A percentile compares a stretch with the other conserved stretches of the same genome.
Conservation (phyloP, 2,888 invertebrate genomes). For the Gisinianus flammeolus region DNA sequence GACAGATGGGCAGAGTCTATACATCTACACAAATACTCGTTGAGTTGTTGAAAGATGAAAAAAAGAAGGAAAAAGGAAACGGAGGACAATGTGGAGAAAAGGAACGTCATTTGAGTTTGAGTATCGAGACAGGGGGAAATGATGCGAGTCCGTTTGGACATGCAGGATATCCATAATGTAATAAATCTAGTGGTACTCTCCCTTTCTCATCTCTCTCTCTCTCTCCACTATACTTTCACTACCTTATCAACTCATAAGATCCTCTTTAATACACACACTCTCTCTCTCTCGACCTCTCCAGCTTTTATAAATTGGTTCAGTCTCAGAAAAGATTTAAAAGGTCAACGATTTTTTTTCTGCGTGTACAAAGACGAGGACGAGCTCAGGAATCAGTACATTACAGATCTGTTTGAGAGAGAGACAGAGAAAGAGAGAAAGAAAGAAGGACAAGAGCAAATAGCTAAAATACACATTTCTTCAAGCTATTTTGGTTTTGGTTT, state of each 20-base stretch:
- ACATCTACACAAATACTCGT: not conserved
- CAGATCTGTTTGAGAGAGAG: too few relatives aligned
- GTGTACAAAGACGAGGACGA: too few relatives aligned
- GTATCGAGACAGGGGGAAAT: slow-evolving; percentile 21
- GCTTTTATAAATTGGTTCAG: slow-evolving; percentile 14
- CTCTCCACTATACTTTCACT: not conserved
- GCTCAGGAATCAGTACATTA: too few relatives aligned
- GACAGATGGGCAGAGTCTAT: not conserved
- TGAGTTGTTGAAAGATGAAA: not conserved
- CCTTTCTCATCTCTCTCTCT: not conserved
- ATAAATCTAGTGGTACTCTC: slow-evolving; percentile 15
- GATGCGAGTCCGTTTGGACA: slow-evolving; percentile 23
- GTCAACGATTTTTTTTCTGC: too few relatives aligned
- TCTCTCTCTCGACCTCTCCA: not conserved
- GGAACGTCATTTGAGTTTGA: not conserved
- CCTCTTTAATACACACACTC: not conserved
- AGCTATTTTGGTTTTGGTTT: too few relatives aligned
- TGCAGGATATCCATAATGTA: slow-evolving; percentile 30
- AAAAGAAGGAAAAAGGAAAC: not conserved
- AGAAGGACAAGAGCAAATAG: too few relatives aligned
- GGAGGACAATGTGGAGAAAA: not conserved
- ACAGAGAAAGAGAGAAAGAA: too few relatives aligned
- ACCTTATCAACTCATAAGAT: not conserved
- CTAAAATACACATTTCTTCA: too few relatives aligned
- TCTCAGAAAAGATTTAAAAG: not conserved